Evolutionary conservation across 1,140 invertebrate species (phyloP).

Genomic region (Chrysomallon squamiferum): DNA sequence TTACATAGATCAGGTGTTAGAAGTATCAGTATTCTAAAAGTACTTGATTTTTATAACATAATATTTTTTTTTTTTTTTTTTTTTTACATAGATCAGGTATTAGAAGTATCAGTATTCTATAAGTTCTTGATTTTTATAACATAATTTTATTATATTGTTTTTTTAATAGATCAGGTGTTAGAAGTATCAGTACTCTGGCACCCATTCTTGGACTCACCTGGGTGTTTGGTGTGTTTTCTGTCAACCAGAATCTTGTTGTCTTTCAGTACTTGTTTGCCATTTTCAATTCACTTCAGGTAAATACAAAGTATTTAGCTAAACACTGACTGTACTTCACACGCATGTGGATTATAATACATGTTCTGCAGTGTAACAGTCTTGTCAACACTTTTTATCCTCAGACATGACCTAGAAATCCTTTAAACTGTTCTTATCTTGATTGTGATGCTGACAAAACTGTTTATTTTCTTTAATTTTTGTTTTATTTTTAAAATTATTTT

Average conservation of each 20-base stretch:
- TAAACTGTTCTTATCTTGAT: neutral
- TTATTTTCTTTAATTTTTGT: neutral
- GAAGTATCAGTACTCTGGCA: constrained; percentile 33
- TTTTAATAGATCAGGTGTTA: constrained; percentile 37
- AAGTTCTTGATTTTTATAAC: too few species aligned
- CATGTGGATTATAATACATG: neutral
- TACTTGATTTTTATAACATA: too few species aligned
- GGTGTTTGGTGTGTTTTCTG: constrained; percentile 48
- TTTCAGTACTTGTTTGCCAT: constrained; percentile 55
- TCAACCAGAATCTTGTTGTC: constrained; percentile 39
- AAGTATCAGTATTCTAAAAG: constrained; percentile 35
- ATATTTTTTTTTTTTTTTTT: too few species aligned
- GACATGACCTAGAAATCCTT: neutral
- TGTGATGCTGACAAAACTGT: neutral
- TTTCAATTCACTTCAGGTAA: constrained; percentile 50
- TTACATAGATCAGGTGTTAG: constrained; percentile 37
- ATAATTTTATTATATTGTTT: too few species aligned
- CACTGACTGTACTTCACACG: neutral
- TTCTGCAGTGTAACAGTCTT: neutral
- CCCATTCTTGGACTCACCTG: constrained; percentile 47
- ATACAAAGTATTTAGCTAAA: neutral
- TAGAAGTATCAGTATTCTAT: too few species aligned
- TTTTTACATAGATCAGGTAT: too few species aligned
- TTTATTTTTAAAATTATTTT: too few species aligned
- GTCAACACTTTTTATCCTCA: neutral